Percentiles rank a stretch among this genome's conserved stretches.
These are phyloP conservation scores for Ciconia stormi DNA, from an alignment of 2,113 vertebrate genomes.

Conservation along the genomic window DNA sequence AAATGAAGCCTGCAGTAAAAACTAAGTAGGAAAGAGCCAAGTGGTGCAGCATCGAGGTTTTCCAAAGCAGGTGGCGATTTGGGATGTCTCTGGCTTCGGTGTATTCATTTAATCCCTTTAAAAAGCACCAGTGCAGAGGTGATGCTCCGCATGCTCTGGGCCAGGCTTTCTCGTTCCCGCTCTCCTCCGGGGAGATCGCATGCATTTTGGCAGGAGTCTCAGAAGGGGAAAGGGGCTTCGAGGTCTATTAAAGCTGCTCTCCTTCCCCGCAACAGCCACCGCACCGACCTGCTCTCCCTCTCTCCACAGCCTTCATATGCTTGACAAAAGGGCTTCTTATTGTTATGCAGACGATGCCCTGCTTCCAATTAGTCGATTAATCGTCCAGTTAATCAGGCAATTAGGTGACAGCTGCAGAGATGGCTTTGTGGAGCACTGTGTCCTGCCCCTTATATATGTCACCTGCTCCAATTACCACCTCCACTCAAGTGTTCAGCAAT, in stretches of 20 bases:
- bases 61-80: neutral
- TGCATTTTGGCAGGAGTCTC: conserved; percentile 4
- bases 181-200: neutral
- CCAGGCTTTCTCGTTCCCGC: neutral
- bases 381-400: conserved; percentile 78
- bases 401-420: conserved; percentile 74
- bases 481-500: conserved; percentile 63
- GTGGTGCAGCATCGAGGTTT: neutral
- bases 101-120: neutral
- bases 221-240: neutral
- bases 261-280: neutral
- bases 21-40: neutral
- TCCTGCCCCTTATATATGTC: conserved; percentile 68
- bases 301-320: conserved; percentile 26
- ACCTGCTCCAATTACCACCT: conserved; percentile 71
- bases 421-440: conserved; percentile 59
- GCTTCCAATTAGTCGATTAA: conserved; percentile 77
- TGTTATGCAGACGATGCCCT: conserved; percentile 61
- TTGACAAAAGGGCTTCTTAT: conserved; percentile 72
- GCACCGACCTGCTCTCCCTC: conserved; percentile 16
- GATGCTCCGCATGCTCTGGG: neutral
- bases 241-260: neutral
- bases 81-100: neutral
- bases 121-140: neutral
- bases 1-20: neutral